Conservation (phyloP, 2,797 vertebrate genomes). For the Propithecus perrieri region DNA sequence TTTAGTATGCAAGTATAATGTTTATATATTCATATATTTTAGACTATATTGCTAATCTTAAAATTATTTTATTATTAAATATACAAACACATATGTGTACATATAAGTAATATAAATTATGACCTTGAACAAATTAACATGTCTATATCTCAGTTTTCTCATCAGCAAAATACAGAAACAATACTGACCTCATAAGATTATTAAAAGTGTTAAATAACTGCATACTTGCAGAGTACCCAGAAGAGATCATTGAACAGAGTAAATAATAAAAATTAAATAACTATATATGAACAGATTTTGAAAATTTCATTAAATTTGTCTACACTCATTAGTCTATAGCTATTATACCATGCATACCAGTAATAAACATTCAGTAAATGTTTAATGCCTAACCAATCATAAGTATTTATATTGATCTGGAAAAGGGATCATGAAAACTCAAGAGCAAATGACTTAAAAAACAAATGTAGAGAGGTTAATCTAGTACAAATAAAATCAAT, state of each 20-base stretch:
- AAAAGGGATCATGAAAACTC: slow-evolving; percentile 23
- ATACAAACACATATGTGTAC: background rate
- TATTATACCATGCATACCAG: background rate
- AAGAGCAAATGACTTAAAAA: slow-evolving; percentile 32
- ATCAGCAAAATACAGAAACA: background rate
- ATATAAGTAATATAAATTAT: background rate
- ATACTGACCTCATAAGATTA: background rate
- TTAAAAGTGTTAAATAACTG: background rate
- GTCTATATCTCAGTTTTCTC: background rate
- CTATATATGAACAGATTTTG: background rate
- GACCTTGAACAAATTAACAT: background rate
- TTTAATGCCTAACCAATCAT: background rate
- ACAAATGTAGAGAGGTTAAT: slow-evolving; percentile 24
- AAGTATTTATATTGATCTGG: slow-evolving; percentile 10
- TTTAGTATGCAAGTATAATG: background rate
- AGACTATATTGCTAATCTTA: background rate
- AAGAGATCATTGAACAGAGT: background rate
- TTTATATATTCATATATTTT: background rate
- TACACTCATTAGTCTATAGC: background rate
- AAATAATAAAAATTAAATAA: slow-evolving; percentile 34
- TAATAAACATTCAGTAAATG: slow-evolving; percentile 11
- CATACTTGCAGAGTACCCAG: background rate
- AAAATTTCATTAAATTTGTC: background rate
- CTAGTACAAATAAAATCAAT: slow-evolving; percentile 44
- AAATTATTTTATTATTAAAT: slow-evolving; percentile 11